Base-by-base conservation (phyloP, 2,888 invertebrate species). In the Chouioia cunea region DNA sequence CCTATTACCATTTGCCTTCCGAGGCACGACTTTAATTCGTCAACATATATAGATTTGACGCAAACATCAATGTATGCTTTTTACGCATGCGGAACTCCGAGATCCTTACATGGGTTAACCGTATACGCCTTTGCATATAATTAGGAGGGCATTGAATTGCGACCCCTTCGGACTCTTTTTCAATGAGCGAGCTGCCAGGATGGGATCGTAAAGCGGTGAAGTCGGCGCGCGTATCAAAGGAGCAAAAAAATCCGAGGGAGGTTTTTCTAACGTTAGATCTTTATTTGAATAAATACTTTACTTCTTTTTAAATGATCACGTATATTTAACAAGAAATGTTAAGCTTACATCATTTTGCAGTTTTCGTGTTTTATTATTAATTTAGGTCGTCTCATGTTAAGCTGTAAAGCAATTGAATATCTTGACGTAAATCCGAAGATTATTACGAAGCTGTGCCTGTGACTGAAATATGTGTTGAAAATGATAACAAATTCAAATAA, bases 81-180 rank as follows among this genome's bases (percentile, higher is more conserved):
- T 67, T 70, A 50, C 36, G 46, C 69, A 58, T 22, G 59, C 8
- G 62, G 43, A 71, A 64, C 56, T 44, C 63, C 69, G 71, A 65
- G 52, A 73, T 73, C 75, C 73, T 70, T 74, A 74, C 76, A 60
- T 63, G 68, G 74, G 75, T 77, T 77, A 79, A 78, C 78, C 76
- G 77, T 81, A 77, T 60, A 64, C 79, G 79, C 82, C 81, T 82
- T 83, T 84, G 83, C 84, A 84, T 84, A 84, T 84, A 84, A 84
- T 84, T 84, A 84, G 80, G 80, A 80, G 78, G 79, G 79, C 80
- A 83, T 84, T 83, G 81, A 84, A 81, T 82, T 79, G 70, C 80
- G 74, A 76, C 79, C 80, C 80, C 77, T 78, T 80, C 69, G 79
- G 77, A 77, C 78, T 78, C 75, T 79, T 77, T 80, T 82, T 83